Evolutionary conservation across 2,888 invertebrate species (phyloP), one percentile per base, ranked within the genome.

Genomic region (Dromius quadrimaculatus): DNA sequence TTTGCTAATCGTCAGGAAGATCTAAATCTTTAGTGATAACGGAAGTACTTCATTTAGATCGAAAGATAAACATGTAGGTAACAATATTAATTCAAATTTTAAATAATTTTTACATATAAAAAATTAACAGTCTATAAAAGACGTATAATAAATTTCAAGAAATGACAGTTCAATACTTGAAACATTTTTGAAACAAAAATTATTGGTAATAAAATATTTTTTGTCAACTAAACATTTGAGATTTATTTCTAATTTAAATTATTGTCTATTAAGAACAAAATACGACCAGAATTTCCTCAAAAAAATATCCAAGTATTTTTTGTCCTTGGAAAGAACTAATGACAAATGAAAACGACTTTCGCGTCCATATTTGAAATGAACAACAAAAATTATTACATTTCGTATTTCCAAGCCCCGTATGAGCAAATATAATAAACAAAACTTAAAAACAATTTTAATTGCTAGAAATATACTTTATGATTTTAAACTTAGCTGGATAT

Each of bases 161-260:
- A 32, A 28, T 63, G 63, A 36, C 63, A 63, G 63, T 17, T 9
- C 45, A 28, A 41, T 38, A 62, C 41, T 9, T 62, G 41, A 28
- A 63, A 23, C 38, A 43, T 13, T 62, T 62, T 63, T 32, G 17
- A 41, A 34, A 38, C 22, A 64, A 45, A 32, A 64, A 47, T n/a
- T 34, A 64, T 17, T 6, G 28, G 64, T 11, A 64, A 64, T 47
- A 64, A 64, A 64, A 64, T 41, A 11, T 68, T 15, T 15, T 22
- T 19, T 17, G 45, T 59, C 19, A 22, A 20, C 38, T 43, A 68
- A 59, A 43, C 68, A 59, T 45, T 68, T 45, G 59, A 59, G 59
- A 68, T 43, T 68, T 45, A 68, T 19, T 57, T 43, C 43, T 68
- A 68, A 68, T 68, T 68, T 68, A 68, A 57, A 68, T 54, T 34